Evolutionary conservation across 2,113 vertebrate species (phyloP).

Genomic region (Rhegmatorhina hoffmannsi): DNA sequence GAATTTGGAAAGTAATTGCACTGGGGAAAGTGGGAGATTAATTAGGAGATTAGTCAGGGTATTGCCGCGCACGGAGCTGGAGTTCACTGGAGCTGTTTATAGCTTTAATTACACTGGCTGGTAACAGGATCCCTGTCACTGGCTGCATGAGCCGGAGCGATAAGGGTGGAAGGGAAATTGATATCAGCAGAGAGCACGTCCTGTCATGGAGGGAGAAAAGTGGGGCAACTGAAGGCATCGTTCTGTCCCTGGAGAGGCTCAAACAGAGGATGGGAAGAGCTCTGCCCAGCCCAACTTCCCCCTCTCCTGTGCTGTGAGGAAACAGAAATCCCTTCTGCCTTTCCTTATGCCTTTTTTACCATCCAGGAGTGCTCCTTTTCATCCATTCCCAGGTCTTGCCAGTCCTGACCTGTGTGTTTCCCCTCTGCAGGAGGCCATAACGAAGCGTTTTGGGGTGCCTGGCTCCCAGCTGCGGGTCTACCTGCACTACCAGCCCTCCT

Average conservation of each 20-base stretch:
- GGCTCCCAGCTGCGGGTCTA: conserved; percentile 82
- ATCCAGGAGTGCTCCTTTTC: not conserved
- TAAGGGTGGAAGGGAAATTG: not conserved
- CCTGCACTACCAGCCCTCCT: conserved; percentile 96
- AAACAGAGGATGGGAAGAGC: not conserved
- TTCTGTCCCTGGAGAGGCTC: fast-evolving
- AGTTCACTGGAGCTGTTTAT: not conserved
- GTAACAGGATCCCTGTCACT: not conserved
- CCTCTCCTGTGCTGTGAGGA: not conserved
- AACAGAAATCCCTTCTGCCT: not conserved
- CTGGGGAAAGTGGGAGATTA: conserved; percentile 15
- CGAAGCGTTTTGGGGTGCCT: conserved; percentile 72
- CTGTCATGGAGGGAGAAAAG: not conserved
- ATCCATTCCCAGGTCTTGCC: not conserved
- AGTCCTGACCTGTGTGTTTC: not conserved
- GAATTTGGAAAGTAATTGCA: conserved; percentile 11
- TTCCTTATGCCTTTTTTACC: not conserved
- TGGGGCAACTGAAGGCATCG: fast-evolving
- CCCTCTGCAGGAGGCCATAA: conserved; percentile 78
- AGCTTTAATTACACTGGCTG: conserved; percentile 32
- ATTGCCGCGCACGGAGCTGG: not conserved
- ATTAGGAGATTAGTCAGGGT: conserved; percentile 25
- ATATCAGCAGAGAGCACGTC: not conserved
- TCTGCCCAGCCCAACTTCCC: not conserved
- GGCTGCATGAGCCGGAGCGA: not conserved